Evolutionary conservation across 2,888 invertebrate species (phyloP), one percentile per base, ranked within the genome.

Genomic region (Apomyelois bistriatella): DNA sequence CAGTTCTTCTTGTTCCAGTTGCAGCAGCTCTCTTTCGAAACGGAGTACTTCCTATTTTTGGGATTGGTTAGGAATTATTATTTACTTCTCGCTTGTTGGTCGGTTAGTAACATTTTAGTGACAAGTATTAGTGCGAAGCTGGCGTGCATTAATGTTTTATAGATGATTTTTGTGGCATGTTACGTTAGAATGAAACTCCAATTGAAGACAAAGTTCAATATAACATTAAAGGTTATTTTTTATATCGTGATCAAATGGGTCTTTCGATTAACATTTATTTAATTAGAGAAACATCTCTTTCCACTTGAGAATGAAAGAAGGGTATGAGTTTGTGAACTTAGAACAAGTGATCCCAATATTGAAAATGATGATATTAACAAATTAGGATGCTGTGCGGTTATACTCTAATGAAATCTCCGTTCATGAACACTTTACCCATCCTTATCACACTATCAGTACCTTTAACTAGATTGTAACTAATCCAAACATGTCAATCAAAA

Each of bases 1-100:
- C 9, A 95, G 71, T 72, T 95, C 95, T 73, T 95, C 95, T 75
- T 94, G 94, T 72, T 96, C 95, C 43, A 94, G 78, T 74, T 96
- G 95, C 3, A 95, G 78, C 1, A 96, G 86, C 79, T 96, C 95
- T 42, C 95, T 92, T 82, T 96, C 95, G 58, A 95, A 95, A 60
- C 95, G 93, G 32, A 95, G 89, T 16, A 95, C 94, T 78, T 95
- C 94, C 93, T 93, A 76, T 60, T 68, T 62, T 62, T 56, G 55
- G 62, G 16, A 46, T 43, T 28, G 15, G 56, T 59, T 56, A 49
- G 38, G 32, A 37, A 46, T 52, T 47, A 47, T 58, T 57, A 52
- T 28, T 35, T 59, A 42, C 51, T 50, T 59, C 49, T 28, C 10
- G 32, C 2, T 46, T 36, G 2, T 28, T 46, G 35, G 30, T 35